Base-by-base conservation (phyloP, 2,888 invertebrate species). In the Odiellus spinosus region DNA sequence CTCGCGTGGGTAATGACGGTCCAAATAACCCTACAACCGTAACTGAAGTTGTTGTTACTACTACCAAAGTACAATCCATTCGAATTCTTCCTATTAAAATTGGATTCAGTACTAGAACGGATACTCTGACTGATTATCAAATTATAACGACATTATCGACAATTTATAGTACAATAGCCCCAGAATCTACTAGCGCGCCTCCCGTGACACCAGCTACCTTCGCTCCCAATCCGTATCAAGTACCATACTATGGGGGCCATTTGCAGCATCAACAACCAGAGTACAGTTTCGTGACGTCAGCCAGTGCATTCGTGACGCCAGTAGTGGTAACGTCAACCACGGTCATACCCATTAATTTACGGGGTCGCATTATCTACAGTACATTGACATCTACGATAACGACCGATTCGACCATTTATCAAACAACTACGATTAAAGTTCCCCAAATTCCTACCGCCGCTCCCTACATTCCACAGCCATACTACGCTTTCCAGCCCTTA, bases 91-190 rank as follows among this genome's bases (percentile, higher is more conserved):
- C 56, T 8, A 57, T 56, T 19, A 51, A 50, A 46, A 56, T 58
- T 39, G 58, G 58, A 8, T 58, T 50, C 33, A 54, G 53, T 40
- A 58, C 58, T 4, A 44, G 57, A 35, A 58, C 58, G 12, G 56
- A 58, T 39, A 58, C 56, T 11, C 21, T 56, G 18, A 57, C 57
- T 15, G 53, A 55, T 46, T 45, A 50, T 8, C 55, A 56, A 45
- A 53, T 53, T 12, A 45, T 57, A 3, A 58, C 58, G 17, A 53
- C 56, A n/a, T 45, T 58, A 2, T 52, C 51, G 5, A 57, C 57
- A 18, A 15, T 48, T 2, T 52, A 52, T 17, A 50, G 41, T 19
- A 53, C 55, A 4, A 46, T 51, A 6, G 43, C 49, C 5, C 52
- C 53, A 2, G 54, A 54, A n/a, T 48, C 53, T 8, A 49, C 51